Conservation (phyloP, 2,797 vertebrate genomes). For the Periophthalmus magnuspinnatus region DNA sequence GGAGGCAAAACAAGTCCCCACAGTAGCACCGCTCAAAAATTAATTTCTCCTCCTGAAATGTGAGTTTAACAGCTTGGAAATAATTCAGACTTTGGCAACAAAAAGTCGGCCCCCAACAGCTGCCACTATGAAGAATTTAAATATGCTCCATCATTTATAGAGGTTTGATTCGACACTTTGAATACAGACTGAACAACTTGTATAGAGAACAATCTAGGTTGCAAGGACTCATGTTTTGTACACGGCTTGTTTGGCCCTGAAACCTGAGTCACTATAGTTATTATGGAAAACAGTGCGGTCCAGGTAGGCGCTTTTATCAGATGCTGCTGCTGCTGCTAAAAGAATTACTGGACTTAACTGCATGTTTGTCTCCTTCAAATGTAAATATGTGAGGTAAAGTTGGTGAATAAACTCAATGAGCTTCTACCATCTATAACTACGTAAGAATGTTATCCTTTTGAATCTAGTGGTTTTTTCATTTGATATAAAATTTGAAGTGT, state of each 20-base stretch:
- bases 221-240: constrained; percentile 10
- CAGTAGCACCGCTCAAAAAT: constrained; percentile 36
- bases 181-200: constrained; percentile 14
- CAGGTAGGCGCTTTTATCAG: constrained; percentile 27
- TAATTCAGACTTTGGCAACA: constrained; percentile 33
- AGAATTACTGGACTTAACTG: no score
- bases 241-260: constrained; percentile 22
- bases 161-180: constrained; percentile 5
- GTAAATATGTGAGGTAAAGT: no score
- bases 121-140: constrained; percentile 43
- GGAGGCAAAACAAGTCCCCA: constrained; percentile 43
- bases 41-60: constrained; percentile 39
- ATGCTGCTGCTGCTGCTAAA: not conserved
- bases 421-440: no score
- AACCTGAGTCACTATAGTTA: constrained; percentile 49
- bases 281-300: constrained; percentile 19
- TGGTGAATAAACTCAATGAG: no score
- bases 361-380: no score
- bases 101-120: constrained; percentile 20
- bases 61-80: constrained; percentile 37
- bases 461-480: no score
- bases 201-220: constrained; percentile 29
- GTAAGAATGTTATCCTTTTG: no score
- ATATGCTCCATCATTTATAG: constrained; percentile 31
- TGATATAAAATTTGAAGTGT: no score